Percentiles rank a stretch among this genome's conserved stretches.
These are phyloP conservation scores for Lampropteryx suffumata DNA, from an alignment of 2,888 invertebrate species.

Conservation along the genomic window DNA sequence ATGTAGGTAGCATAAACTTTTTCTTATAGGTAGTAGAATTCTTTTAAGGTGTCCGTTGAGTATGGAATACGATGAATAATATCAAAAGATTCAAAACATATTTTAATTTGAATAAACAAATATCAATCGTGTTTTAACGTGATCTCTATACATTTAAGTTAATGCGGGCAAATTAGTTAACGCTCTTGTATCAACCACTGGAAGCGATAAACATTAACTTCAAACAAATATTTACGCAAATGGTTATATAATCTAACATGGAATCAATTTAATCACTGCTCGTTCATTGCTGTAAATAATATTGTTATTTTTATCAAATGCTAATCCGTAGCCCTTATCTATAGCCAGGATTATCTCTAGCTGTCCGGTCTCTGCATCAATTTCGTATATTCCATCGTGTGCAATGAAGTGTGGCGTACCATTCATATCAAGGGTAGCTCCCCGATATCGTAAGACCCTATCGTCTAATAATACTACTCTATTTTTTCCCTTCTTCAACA, in stretches of 20 bases:
- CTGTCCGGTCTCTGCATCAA: constrained; percentile 43
- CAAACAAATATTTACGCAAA: no score
- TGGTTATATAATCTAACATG: constrained; percentile 15
- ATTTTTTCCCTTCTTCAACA: constrained; percentile 40
- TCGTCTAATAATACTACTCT: constrained; percentile 41
- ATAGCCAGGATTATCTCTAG: constrained; percentile 43
- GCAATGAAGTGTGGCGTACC: constrained; percentile 54
- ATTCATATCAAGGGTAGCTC: constrained; percentile 47
- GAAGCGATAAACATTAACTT: no score
- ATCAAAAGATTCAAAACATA: no score
- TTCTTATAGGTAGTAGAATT: no score
- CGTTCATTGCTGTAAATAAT: constrained; percentile 59
- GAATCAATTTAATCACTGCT: constrained; percentile 50
- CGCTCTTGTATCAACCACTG: no score
- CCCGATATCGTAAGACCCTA: constrained; percentile 48
- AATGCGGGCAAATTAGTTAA: no score
- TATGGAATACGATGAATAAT: no score
- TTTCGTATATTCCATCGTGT: constrained; percentile 54
- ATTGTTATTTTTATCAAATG: constrained; percentile 59
- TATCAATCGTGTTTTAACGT: no score
- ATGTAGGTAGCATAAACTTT: no score
- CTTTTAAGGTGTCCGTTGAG: no score
- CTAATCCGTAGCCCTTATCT: constrained; percentile 55
- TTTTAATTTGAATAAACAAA: no score
- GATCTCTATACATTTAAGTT: no score